Percentiles rank a stretch among this genome's conserved stretches.
Conservation (phyloP, 2,797 vertebrate genomes). For the Peromyscus nudipes region DNA sequence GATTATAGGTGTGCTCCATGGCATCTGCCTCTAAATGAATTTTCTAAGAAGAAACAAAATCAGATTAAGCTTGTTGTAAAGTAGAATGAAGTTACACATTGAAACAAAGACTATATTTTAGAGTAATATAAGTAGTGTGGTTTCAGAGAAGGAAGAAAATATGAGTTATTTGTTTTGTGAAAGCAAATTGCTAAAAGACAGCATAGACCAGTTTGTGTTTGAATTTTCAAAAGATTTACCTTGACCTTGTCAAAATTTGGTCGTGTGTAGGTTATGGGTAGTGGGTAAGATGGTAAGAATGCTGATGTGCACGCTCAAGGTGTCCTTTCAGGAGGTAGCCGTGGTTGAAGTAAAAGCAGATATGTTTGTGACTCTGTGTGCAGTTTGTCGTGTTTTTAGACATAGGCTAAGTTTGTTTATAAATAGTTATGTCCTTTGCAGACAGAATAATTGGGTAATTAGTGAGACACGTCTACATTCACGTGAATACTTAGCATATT, state of each 20-base stretch:
- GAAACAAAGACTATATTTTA: slow-evolving; percentile 45
- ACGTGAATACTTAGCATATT: neutral
- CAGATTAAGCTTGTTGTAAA: neutral
- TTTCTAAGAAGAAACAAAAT: neutral
- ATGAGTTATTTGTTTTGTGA: slow-evolving; percentile 30
- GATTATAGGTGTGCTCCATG: neutral
- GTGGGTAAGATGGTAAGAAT: neutral
- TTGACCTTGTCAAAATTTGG: neutral
- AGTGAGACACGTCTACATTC: slow-evolving; percentile 27
- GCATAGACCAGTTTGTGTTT: slow-evolving; percentile 15
- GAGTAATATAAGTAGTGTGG: neutral
- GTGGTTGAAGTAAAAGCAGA: too few species aligned
- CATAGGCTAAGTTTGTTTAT: slow-evolving; percentile 37
- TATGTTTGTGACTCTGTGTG: neutral
- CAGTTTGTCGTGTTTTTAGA: neutral
- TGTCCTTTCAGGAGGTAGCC: neutral
- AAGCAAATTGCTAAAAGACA: slow-evolving; percentile 1
- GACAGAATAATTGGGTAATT: slow-evolving; percentile 41
- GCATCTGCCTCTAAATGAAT: neutral
- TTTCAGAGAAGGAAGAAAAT: slow-evolving; percentile 7
- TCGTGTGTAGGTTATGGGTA: neutral
- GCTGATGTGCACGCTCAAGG: neutral
- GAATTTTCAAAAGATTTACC: slow-evolving; percentile 28
- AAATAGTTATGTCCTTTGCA: slow-evolving; percentile 11
- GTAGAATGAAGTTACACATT: slow-evolving; percentile 16